These are phyloP conservation scores for Trachelus stipa DNA, from an alignment of 2,888 invertebrate species.

Conservation along the genomic window DNA sequence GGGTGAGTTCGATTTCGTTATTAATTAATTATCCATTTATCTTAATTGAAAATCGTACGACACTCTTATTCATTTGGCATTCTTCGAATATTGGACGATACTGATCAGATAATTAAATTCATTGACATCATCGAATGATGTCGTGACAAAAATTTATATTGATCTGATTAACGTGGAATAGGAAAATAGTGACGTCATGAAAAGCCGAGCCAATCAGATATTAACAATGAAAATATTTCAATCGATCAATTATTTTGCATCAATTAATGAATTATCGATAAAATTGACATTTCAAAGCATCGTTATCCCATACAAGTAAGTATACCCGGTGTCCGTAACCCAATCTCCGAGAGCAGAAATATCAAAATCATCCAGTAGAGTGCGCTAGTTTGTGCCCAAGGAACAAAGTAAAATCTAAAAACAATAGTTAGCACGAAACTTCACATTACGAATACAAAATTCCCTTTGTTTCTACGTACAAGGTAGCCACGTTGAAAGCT, in stretches of 20 bases:
- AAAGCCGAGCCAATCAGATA: neutral
- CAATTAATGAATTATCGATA: neutral
- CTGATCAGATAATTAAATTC: constrained; percentile 9
- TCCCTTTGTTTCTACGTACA: neutral
- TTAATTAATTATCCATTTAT: neutral
- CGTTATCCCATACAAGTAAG: neutral
- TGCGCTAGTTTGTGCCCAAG: neutral
- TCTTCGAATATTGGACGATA: neutral
- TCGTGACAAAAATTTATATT: neutral
- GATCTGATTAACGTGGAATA: neutral
- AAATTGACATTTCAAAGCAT: neutral
- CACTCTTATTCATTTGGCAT: neutral
- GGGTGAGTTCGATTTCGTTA: constrained; percentile 69
- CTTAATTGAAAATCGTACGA: neutral
- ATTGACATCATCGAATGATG: neutral
- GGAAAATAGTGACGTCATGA: neutral
- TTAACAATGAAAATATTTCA: neutral
- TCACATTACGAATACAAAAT: neutral
- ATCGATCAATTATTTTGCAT: neutral
- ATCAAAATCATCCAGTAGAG: neutral
- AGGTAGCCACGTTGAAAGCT: neutral
- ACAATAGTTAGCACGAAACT: neutral
- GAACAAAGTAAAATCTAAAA: neutral
- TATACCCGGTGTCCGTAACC: neutral
- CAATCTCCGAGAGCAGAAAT: neutral